Base-by-base conservation (phyloP, 2,797 vertebrate species). In the Parambassis ranga region DNA sequence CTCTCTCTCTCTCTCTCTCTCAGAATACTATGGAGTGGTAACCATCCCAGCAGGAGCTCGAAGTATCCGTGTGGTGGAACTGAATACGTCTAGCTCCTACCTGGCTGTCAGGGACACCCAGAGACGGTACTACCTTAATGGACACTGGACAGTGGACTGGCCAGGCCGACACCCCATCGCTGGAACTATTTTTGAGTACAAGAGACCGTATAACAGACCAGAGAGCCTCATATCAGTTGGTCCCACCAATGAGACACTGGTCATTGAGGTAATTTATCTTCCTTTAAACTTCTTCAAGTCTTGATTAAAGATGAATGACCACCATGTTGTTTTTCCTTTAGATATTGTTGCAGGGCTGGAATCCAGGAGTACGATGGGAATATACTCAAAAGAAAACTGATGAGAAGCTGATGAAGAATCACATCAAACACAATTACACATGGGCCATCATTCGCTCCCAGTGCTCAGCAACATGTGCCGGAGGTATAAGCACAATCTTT, bases 101-200 rank as follows among this genome's bases (percentile, higher is more conserved):
- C 88, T 97, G 70, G 88, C 94, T 9, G 74, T 95, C n/a, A 90
- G 93, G 30, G 93, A 91, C 77, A 60, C 77, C 30, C 87, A 92
- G 42, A 87, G 86, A 61, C 93, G 72, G 36, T 96, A 96, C 71
- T 91, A 94, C 78, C 87, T 97, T 30, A 97, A 95, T 0, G 95
- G 95, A 9, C 90, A 88, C 57, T 96, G 95, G 95, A 94, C 91
- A 0, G 92, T 95, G 48, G 94, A 95, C 84, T 94, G 94, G 94
- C 95, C 95, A 0, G 95, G 95, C 6, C 85, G 86, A 67, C 94
- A 95, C 74, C 73, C 68, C 13, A 94, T 96, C 10, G 91, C 94
- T 2, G 95, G 95, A 28, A 75, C 94, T 10, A 63, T 91, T 23
- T 96, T 97, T 55, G 81, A 94, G 42, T 96, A 97, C 75, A 93